Evolutionary conservation across 2,888 invertebrate genomes (phyloP).

Genomic region (Ornithoptera priamus): DNA sequence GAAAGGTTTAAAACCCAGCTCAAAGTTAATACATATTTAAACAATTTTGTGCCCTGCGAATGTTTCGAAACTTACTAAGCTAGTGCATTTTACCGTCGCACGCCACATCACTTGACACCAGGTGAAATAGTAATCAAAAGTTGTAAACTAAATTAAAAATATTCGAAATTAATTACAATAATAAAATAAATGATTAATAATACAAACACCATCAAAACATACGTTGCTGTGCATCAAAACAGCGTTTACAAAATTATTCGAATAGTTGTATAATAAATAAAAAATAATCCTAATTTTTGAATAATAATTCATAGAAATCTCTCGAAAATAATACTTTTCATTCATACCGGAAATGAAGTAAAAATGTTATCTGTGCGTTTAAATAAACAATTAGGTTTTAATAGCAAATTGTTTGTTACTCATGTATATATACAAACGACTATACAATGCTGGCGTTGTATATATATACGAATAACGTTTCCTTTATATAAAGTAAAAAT

Average conservation of each 20-base stretch:
- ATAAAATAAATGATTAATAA: too few species aligned
- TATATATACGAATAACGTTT: not conserved
- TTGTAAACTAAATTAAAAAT: too few species aligned
- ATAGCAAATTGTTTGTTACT: not conserved
- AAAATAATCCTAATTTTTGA: not conserved
- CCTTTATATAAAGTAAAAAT: too few species aligned
- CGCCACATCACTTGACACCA: too few species aligned
- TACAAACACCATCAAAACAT: too few species aligned
- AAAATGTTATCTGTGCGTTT: not conserved
- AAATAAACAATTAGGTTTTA: not conserved
- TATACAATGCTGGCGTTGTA: not conserved
- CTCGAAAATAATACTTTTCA: not conserved
- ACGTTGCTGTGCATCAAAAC: too few species aligned
- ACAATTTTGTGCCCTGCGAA: constrained; percentile 18
- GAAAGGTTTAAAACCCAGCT: not conserved
- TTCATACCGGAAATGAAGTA: not conserved
- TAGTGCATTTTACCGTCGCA: too few species aligned
- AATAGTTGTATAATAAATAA: not conserved
- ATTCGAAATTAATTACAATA: too few species aligned
- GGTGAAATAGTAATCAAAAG: too few species aligned
- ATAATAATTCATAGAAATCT: not conserved
- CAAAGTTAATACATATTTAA: not conserved
- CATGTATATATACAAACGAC: not conserved
- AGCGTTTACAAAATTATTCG: too few species aligned
- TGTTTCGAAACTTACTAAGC: not conserved